Base-by-base conservation (phyloP, 2,797 vertebrate genomes). In the Mustela erminea region DNA sequence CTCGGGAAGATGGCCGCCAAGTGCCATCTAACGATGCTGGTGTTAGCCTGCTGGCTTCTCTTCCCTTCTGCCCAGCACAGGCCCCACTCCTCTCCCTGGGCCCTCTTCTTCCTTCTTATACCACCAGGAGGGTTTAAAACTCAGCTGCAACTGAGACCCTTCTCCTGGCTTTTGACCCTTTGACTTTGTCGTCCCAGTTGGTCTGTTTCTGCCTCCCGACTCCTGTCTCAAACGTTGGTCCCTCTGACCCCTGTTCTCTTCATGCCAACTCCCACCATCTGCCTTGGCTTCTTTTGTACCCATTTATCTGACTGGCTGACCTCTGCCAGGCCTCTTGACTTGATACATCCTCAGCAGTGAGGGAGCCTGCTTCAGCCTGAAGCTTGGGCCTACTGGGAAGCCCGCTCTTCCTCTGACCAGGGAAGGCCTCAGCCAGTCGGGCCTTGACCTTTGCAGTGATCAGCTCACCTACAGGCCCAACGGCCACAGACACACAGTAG, bases 401-500 rank as follows among this genome's bases (percentile, higher is more conserved):
- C 46, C 41, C 1, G 0, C 13, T 29, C n/a, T 43, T 27, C 52
- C 56, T 54, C 38, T 52, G 46, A 15, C 21, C 68, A 27, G 15
- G 17, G 58, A n/a, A 41, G 75, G 25, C 15, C 38, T 23, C n/a
- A 87, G 49, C 43, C 77, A 25, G 11, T 11, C 8, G 9, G 43
- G 12, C 20, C 58, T 60, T 75, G 74, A 86, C 17, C 23, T 93
- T 60, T 14, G 66, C 58, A 5, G 1, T 10, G 58, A 62, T 60
- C 58, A 15, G 87, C 18, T 25, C 15, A 29, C 23, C 41, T 52
- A 7, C 25, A 68, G 17, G n/a, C 58, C 58, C 41, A 4, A 20
- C 49, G 35, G 14, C 68, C 6, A 0, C 3, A n/a, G 32, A 74
- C 2, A 46, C 38, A 27, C 29, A 0, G 58, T 6, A 3, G 56